phyloP scores from a whole-genome alignment of 1,140 invertebrate species.

The Helicoverpa armigera region DNA sequence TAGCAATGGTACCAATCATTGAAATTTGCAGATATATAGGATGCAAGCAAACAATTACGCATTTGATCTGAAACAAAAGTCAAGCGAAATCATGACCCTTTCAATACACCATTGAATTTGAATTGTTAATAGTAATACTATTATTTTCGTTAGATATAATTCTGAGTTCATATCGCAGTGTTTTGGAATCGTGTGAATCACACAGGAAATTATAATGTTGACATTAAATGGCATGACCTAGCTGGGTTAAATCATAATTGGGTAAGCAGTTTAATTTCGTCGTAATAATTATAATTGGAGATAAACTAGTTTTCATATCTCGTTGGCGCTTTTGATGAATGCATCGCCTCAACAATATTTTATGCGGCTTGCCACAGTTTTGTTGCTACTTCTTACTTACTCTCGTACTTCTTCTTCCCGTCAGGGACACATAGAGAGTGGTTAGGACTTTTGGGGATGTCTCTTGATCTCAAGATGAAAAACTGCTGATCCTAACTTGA shows the following conservation, averaged over 20 bases:
- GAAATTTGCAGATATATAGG: no score
- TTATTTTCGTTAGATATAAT: background rate
- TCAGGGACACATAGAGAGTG: no score
- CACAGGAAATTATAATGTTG: slow-evolving; percentile 20
- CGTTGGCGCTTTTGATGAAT: no score
- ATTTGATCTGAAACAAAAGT: background rate
- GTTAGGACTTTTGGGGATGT: no score
- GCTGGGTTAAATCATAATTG: background rate
- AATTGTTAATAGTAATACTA: background rate
- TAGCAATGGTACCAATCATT: no score
- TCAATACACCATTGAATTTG: background rate
- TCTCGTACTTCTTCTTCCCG: no score
- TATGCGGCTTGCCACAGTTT: no score
- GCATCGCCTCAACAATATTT: no score
- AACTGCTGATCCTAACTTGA: no score
- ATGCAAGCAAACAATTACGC: no score
- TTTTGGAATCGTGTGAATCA: background rate
- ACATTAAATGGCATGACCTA: slow-evolving; percentile 8
- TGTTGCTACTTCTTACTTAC: no score
- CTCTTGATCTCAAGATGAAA: no score
- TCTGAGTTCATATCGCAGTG: background rate
- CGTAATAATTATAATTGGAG: background rate
- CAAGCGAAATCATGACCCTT: background rate
- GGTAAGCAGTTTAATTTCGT: background rate
- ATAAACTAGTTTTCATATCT: background rate